phyloP scores from a whole-genome alignment of 2,113 vertebrate genomes.

The Panurus biarmicus region DNA sequence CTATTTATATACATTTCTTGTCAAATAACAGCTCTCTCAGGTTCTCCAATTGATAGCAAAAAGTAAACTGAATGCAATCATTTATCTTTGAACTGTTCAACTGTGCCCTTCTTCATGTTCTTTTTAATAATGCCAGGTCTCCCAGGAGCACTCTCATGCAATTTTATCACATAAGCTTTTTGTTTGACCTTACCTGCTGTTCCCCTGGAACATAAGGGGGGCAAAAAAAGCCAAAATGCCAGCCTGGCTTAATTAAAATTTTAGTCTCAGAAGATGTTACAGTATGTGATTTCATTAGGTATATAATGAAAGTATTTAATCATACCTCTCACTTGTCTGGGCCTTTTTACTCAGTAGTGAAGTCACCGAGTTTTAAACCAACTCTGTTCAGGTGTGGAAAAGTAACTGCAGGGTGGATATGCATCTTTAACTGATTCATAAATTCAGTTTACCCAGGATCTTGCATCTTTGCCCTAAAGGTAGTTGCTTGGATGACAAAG shows the following conservation, averaged over 20 bases:
- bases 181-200: constrained; percentile 53
- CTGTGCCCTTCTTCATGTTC: constrained; percentile 48
- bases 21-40: constrained; percentile 9
- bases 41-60: not conserved
- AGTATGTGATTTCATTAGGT: constrained; percentile 43
- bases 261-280: constrained; percentile 55
- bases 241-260: constrained; percentile 68
- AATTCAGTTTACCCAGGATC: not conserved
- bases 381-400: not conserved
- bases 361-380: not conserved
- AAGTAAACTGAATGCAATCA: not conserved
- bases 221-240: constrained; percentile 6
- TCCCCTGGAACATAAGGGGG: not conserved
- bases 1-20: not conserved
- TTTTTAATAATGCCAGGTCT: constrained; percentile 63
- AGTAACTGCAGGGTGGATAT: not conserved
- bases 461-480: not conserved
- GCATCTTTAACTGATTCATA: not conserved
- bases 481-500: not conserved
- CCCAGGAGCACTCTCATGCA: constrained; percentile 35
- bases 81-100: constrained; percentile 57
- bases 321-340: not conserved
- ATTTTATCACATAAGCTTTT: constrained; percentile 46
- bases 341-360: not conserved
- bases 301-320: constrained; percentile 57